These are phyloP conservation scores for Parthenolecanium corni DNA, from an alignment of 2,888 invertebrate genomes.

Conservation along the genomic window DNA sequence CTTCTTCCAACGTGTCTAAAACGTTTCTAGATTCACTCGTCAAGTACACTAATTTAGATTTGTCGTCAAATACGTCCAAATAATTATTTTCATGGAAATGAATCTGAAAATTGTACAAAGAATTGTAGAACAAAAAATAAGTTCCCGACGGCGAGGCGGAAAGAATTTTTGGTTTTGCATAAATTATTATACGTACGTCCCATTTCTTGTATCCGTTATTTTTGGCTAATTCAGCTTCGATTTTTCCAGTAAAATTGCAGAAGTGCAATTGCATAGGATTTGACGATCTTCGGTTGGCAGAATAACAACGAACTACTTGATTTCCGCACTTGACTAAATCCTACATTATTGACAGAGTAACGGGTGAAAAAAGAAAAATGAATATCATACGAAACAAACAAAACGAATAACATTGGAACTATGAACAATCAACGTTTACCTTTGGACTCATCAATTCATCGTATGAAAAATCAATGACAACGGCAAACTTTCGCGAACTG, in stretches of 20 bases:
- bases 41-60: constrained; percentile 73
- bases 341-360: no score
- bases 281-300: constrained; percentile 68
- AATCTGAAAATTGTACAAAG: constrained; percentile 45
- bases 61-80: constrained; percentile 55
- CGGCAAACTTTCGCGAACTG: constrained; percentile 53
- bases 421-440: constrained; percentile 29
- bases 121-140: background rate
- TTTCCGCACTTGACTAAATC: constrained; percentile 80
- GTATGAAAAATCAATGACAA: constrained; percentile 83
- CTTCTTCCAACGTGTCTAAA: constrained; percentile 58
- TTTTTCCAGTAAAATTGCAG: constrained; percentile 63
- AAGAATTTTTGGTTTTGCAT: no score
- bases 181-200: constrained; percentile 55
- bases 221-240: constrained; percentile 59
- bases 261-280: constrained; percentile 73
- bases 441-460: constrained; percentile 65
- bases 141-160: background rate
- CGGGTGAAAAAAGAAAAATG: no score
- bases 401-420: background rate
- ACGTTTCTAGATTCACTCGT: constrained; percentile 88
- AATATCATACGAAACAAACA: no score
- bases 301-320: constrained; percentile 82
- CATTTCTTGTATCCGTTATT: constrained; percentile 83
- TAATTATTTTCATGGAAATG: constrained; percentile 57